Evolutionary conservation across 2,797 vertebrate species (phyloP), one percentile per base, ranked within the genome.

Genomic region (Odontamblyopus rebecca): DNA sequence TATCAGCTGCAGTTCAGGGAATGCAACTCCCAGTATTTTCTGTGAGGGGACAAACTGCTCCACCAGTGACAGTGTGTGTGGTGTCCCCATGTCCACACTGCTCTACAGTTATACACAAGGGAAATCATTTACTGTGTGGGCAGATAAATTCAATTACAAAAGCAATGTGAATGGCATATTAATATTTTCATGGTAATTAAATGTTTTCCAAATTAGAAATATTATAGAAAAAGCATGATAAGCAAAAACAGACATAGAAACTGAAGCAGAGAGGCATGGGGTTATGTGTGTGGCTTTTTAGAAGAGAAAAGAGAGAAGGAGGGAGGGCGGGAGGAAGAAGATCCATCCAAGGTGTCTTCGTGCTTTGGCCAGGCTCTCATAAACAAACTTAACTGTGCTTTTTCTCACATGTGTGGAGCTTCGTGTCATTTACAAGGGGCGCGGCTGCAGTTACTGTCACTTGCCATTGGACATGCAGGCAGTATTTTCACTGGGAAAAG

Each of bases 281-380:
- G 27, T 85, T 83, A 75, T 57, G 57, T 83, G 69, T 86, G 64
- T 74, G 77, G 65, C 72, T 75, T 67, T 61, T 68, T 76, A 74
- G 82, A 64, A 72, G 60, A 60, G 35, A 38, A 38, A 38, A 68
- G 8, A 67, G 27, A 73, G 50, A 48, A 54, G 50, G 3, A 27
- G 9, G 1, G 56, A 12, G 26, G 51, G 29, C 30, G 41, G n/a
- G 7, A 11, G 4, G 19, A 61, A 53, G 68, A 19, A 50, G 64
- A 44, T 64, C 15, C 61, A 65, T 57, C 82, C 75, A 74, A 62
- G 72, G 81, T 77, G 83, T 77, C 71, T 79, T n/a, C 65, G 71
- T 67, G 73, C 66, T 26, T 59, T 7, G 76, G 30, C 76, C 75
- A 76, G 67, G 60, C 32, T 62, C 69, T 81, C 67, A 79, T 79